Evolutionary conservation across 2,113 vertebrate genomes (phyloP), one percentile per base, ranked within the genome.

Genomic region (Glareola pratincola): DNA sequence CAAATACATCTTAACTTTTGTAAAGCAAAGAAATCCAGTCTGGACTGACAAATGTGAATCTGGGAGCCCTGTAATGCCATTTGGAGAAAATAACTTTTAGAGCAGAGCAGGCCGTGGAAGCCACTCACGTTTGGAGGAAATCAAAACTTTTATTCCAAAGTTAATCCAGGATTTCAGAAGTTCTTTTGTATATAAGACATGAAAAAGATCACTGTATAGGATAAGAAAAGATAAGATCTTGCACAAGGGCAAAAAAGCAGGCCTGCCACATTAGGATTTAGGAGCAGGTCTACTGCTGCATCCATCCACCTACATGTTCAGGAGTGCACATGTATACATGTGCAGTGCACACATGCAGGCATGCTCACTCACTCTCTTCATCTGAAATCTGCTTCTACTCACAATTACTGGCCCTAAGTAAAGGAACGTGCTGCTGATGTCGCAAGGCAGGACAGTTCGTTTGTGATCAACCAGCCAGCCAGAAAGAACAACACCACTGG

Each of bases 401-500:
- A 14, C 77, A 50, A 6, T 8, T 41, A 5, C 66, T 60, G 60
- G 45, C 64, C 48, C 29, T 7, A 6, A 72, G 86, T 48, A 85
- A 81, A 96, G 85, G 79, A 90, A 15, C 23, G 14, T 67, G 76
- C 92, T 18, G 7, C 67, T 21, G 26, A 75, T 96, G 82, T 67
- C 2, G 14, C 90, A 95, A 92, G 95, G 90, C 92, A 84, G 87
- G 93, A 90, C 80, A 97, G 85, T 82, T 62, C 79, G 89, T 47
- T 79, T 94, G 80, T 93, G 96, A 94, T 97, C 96, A 97, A 47
- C 78, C 94, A 93, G 74, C 83, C 94, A 95, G 81, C 97, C 98
- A 98, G 98, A 98, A 98, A 97, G 89, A 98, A 98, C 96, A 98
- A 2, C 97, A 97, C 75, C 93, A 94, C 85, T 93, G 93, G 92